These are phyloP conservation scores for Cephus nigrinus DNA, from an alignment of 2,888 invertebrate genomes.

Conservation along the genomic window DNA sequence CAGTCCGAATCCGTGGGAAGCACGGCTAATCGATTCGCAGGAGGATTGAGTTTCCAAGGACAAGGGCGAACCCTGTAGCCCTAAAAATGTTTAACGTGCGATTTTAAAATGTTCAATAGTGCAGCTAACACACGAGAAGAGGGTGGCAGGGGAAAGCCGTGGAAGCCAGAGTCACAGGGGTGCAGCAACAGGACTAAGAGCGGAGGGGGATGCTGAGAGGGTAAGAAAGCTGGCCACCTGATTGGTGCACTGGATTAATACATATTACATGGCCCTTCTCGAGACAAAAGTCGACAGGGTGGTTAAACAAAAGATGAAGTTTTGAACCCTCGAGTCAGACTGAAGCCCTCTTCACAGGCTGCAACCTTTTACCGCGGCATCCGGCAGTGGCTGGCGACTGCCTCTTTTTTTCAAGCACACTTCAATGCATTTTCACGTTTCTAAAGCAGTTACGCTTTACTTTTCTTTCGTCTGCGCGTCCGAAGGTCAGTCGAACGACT, in stretches of 20 bases:
- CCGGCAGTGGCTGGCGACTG: constrained; percentile 28
- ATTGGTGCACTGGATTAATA: constrained; percentile 3
- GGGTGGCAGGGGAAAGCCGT: background rate
- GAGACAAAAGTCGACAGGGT: constrained; percentile 2
- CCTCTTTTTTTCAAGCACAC: constrained; percentile 23
- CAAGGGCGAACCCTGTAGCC: too few relatives aligned
- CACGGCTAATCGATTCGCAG: too few relatives aligned
- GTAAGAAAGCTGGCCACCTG: background rate
- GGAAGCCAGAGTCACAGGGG: background rate
- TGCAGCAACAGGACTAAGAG: background rate
- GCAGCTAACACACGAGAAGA: too few relatives aligned
- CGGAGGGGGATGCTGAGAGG: background rate
- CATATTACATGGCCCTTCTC: constrained; percentile 6
- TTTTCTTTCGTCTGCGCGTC: constrained; percentile 3
- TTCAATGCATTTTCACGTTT: constrained; percentile 32
- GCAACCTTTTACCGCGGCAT: constrained; percentile 38
- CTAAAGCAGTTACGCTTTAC: constrained; percentile 27
- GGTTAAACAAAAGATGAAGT: constrained; percentile 9
- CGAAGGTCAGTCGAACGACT: background rate
- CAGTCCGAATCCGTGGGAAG: too few relatives aligned
- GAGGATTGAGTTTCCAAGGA: too few relatives aligned
- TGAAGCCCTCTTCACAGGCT: constrained; percentile 30
- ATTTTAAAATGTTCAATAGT: too few relatives aligned
- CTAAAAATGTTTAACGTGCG: too few relatives aligned
- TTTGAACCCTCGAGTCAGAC: constrained; percentile 1